Percentiles rank a stretch among this genome's conserved stretches.
Evolutionary conservation across 2,888 invertebrate species (phyloP).

Genomic region (Nephrotoma appendiculata): DNA sequence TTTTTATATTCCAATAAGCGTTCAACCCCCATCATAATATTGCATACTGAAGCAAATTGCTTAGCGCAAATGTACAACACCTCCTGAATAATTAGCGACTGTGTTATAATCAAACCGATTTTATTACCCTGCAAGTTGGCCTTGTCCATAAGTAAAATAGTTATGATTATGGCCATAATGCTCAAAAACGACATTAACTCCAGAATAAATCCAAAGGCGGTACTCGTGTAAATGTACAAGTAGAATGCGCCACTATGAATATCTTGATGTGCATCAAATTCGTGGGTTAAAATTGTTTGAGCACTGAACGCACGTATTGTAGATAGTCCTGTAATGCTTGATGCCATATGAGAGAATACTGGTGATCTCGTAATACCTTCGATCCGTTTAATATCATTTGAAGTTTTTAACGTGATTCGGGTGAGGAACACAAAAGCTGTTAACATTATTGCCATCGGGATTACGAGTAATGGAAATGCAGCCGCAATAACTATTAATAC

Average conservation of each 20-base stretch:
- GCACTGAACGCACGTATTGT: conserved; percentile 61
- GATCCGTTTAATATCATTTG: conserved; percentile 50
- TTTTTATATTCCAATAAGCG: conserved; percentile 50
- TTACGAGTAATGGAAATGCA: conserved; percentile 42
- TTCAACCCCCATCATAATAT: conserved; percentile 55
- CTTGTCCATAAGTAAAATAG: conserved; percentile 36
- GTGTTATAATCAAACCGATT: conserved; percentile 39
- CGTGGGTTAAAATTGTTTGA: conserved; percentile 43
- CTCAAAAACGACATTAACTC: conserved; percentile 49
- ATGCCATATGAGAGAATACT: conserved; percentile 61
- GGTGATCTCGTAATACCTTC: conserved; percentile 59
- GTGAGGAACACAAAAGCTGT: conserved; percentile 43
- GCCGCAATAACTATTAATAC: conserved; percentile 46
- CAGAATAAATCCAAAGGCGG: conserved; percentile 49
- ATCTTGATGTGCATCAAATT: conserved; percentile 47
- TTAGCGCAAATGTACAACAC: conserved; percentile 56
- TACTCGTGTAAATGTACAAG: conserved; percentile 44
- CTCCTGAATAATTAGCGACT: conserved; percentile 34
- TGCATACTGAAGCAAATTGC: conserved; percentile 55
- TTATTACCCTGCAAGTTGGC: conserved; percentile 25
- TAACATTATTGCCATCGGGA: conserved; percentile 41
- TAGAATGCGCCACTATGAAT: conserved; percentile 53
- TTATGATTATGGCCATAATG: conserved; percentile 46
- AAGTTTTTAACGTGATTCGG: conserved; percentile 48
- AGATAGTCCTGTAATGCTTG: conserved; percentile 56